These are phyloP conservation scores for Uropsilus gracilis DNA, from an alignment of 2,113 vertebrate genomes.

Conservation along the genomic window DNA sequence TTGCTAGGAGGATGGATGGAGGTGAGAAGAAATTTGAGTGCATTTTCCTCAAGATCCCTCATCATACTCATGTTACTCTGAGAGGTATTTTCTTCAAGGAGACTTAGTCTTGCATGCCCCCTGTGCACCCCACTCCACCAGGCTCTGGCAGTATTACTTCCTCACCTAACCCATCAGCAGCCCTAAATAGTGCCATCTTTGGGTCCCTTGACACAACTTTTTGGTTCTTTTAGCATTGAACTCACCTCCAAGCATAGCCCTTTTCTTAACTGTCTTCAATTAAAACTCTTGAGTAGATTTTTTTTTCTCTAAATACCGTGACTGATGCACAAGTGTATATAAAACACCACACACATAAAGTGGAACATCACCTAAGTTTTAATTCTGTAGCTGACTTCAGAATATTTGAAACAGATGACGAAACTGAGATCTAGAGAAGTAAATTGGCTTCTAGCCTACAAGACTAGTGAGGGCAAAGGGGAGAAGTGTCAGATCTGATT, in stretches of 20 bases:
- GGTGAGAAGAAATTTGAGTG: not conserved
- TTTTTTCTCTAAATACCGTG: not conserved
- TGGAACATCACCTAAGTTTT: not conserved
- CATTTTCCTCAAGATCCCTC: not conserved
- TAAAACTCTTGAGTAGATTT: not conserved
- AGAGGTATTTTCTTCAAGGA: not conserved
- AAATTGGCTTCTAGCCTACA: not conserved
- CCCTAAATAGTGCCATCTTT: not conserved
- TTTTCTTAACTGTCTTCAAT: not conserved
- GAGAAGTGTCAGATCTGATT: not conserved
- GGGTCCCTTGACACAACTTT: not conserved
- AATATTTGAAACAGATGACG: not conserved
- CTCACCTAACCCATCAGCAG: too few relatives aligned
- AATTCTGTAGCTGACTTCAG: not conserved
- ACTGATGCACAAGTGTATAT: not conserved
- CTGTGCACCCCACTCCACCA: accelerated
- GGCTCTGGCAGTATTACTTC: not conserved
- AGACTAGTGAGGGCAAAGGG: not conserved
- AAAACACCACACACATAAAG: not conserved
- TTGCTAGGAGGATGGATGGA: not conserved
- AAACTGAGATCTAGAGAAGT: not conserved
- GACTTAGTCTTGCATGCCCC: not conserved
- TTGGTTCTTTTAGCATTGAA: not conserved
- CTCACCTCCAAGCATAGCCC: not conserved
- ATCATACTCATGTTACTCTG: not conserved